phyloP scores from a whole-genome alignment of 2,797 vertebrate species.

The Bucorvus abyssinicus region DNA sequence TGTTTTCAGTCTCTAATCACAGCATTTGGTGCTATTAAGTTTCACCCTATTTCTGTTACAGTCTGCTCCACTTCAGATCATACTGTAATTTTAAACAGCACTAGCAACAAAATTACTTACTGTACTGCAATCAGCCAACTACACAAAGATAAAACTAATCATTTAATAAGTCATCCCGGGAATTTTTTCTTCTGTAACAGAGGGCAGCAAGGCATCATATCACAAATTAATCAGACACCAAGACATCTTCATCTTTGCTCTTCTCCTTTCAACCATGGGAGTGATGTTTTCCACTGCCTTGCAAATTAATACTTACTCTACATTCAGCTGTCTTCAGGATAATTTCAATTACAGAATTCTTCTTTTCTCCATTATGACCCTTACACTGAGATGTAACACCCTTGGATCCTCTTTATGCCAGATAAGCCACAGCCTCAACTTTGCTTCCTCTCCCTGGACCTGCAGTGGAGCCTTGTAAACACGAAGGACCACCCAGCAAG shows the following conservation, averaged over 20 bases:
- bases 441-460: background rate
- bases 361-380: rapidly evolving
- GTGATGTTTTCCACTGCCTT: background rate
- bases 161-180: background rate
- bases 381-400: background rate
- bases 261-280: background rate
- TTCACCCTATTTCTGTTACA: background rate
- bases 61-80: background rate
- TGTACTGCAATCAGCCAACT: background rate
- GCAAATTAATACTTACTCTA: background rate
- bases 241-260: background rate
- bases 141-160: background rate
- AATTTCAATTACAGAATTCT: background rate
- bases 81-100: background rate
- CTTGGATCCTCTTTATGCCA: rapidly evolving
- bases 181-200: background rate
- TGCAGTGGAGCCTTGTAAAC: rapidly evolving
- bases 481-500: background rate
- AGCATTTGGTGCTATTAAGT: background rate
- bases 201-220: slow-evolving; percentile 6
- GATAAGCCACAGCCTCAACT: background rate
- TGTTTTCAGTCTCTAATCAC: background rate
- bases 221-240: background rate
- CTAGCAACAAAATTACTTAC: slow-evolving; percentile 16
- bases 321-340: background rate